phyloP scores from a whole-genome alignment of 2,113 vertebrate genomes.

The Megaceryle maxima region DNA sequence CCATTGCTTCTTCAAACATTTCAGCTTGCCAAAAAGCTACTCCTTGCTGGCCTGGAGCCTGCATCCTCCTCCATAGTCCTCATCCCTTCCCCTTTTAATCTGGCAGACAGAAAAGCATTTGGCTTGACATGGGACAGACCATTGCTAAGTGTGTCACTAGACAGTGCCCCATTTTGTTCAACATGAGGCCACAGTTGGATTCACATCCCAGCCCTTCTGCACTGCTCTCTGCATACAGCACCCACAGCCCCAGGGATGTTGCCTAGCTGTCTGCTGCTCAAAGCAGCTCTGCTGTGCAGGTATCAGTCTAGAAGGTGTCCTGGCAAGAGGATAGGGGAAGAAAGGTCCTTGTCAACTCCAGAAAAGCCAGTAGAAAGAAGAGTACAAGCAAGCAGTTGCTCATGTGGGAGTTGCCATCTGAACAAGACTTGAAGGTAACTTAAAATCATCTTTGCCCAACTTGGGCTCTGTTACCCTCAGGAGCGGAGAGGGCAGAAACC shows the following conservation, averaged over 20 bases:
- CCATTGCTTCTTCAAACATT: constrained; percentile 12
- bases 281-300: background rate
- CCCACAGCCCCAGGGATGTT: background rate
- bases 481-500: background rate
- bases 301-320: background rate
- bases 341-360: background rate
- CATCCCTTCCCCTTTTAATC: constrained; percentile 7
- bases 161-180: background rate
- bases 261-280: background rate
- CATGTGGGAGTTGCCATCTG: background rate
- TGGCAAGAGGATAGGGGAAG: background rate
- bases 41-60: constrained; percentile 3
- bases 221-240: background rate
- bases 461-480: background rate
- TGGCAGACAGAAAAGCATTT: background rate
- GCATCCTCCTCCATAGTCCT: background rate
- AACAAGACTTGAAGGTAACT: background rate
- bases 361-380: background rate
- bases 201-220: background rate
- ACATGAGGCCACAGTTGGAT: background rate
- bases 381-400: background rate
- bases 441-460: background rate
- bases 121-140: background rate
- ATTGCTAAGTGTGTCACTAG: background rate
- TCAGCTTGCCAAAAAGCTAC: constrained; percentile 19